Base-by-base conservation (phyloP, 2,113 vertebrate species). In the Neomonachus schauinslandi region DNA sequence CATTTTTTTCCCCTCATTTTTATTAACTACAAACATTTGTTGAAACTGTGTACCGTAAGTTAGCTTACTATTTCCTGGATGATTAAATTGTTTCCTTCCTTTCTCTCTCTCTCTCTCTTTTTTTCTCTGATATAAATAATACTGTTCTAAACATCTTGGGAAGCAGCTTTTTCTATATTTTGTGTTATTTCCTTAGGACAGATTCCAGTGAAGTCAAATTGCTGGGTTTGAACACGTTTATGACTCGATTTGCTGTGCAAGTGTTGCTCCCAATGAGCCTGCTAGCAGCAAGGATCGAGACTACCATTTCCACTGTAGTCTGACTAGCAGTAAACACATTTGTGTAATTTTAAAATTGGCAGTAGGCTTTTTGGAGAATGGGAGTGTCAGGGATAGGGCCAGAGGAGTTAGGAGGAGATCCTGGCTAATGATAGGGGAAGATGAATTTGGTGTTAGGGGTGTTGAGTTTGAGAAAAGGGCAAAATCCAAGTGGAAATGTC, bases 341-440 rank as follows among this genome's bases (percentile, higher is more conserved):
- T 84, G 77, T 91, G 90, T 63, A 63, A 96, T 94, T 89, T 97
- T 63, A 72, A 89, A 65, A 57, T 83, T 86, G 71, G 21, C 63
- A 15, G 24, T 76, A 61, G 81, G 63, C 77, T 18, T 95, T 95
- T 88, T 71, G 63, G 36, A 53, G 93, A 51, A 42, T 79, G 42
- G 71, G 26, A 53, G 21, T 72, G 49, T 79, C 59, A 53, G 39
- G 4, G 19, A 36, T 39, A 71, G 85, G 49, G 39, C 36, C 83
- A 86, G 89, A 81, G 28, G 55, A 31, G n/a, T 85, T 92, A 57
- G 51, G 46, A 89, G 61, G n/a, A 84, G 57, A 86, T 77, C 24
- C 16, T 57, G 39, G 59, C 65, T 89, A 72, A 65, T 91, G 57
- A 71, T 2, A 22, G 49, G 13, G 53, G 22, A 49, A 67, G 87